Conservation (phyloP, 2,797 vertebrate genomes). For the Sternotherus odoratus region DNA sequence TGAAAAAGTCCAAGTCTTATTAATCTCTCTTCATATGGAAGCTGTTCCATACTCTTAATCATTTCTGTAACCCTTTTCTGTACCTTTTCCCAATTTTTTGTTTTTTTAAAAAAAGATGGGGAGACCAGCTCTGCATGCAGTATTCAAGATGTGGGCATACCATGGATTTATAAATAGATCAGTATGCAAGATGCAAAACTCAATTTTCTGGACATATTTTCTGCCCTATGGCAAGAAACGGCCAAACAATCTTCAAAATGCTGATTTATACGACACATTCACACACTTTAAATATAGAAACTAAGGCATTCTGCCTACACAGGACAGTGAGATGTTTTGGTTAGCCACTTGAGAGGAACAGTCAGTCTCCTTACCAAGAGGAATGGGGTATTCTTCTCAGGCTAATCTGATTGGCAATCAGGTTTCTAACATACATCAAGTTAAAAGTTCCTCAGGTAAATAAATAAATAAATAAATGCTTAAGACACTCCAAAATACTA, state of each 20-base stretch:
- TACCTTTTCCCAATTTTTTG: too few relatives aligned
- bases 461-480: too few relatives aligned
- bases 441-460: background rate
- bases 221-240: too few relatives aligned
- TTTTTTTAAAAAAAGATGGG: too few relatives aligned
- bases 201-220: background rate
- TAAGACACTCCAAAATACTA: background rate
- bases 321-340: background rate
- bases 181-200: background rate
- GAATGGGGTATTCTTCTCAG: background rate
- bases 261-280: background rate
- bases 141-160: too few relatives aligned
- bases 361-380: too few relatives aligned
- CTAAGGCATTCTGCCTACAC: background rate
- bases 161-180: too few relatives aligned
- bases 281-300: background rate
- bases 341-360: background rate
- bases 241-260: background rate
- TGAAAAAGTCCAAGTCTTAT: too few relatives aligned
- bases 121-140: too few relatives aligned
- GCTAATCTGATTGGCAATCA: background rate
- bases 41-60: too few relatives aligned
- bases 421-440: background rate
- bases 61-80: too few relatives aligned
- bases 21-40: too few relatives aligned